Evolutionary conservation across 2,888 invertebrate genomes (phyloP), one percentile per base, ranked within the genome.

Genomic region (Leptinotarsa tumamoca): DNA sequence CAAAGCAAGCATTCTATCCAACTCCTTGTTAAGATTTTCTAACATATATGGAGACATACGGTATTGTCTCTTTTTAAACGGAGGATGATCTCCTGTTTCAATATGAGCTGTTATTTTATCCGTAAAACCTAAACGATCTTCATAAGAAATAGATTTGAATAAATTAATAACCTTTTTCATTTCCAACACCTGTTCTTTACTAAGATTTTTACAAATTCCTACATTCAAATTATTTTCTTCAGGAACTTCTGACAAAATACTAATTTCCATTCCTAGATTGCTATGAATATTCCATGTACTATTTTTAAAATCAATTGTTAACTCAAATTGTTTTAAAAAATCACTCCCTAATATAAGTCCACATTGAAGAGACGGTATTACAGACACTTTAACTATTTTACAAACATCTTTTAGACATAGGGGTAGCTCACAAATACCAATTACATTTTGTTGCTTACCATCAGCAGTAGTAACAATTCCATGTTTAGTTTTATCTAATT

Each of bases 91-190:
- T 58, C 58, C 58, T 58, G 58, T 58, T 13, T 58, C 58, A 21
- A 58, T 58, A 23, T 58, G 33, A 33, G 33, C 33, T 33, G 33
- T 33, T 33, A 33, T 33, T 33, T 33, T 33, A 33, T 33, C 33
- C 14, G 10, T 58, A 23, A 58, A 58, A 13, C 58, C 58, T 58
- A 21, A 58, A 5, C 58, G 23, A n/a, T 58, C 58, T 21, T 58
- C 21, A 58, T 4, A 58, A 58, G 58, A 58, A 58, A 58, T 58
- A n/a, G 58, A 58, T 58, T 58, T 7, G 10, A 58, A 58, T n/a
- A 58, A n/a, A 58, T 58, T 58, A 13, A 13, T 13, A n/a, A 58
- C 58, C 14, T 58, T 23, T 58, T 58, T 21, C 23, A 58, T 58
- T 58, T 58, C 18, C 21, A 7, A 21, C 21, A 21, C n/a, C 13